phyloP scores from a whole-genome alignment of 2,888 invertebrate species.

The Leptopterna dolabrata region DNA sequence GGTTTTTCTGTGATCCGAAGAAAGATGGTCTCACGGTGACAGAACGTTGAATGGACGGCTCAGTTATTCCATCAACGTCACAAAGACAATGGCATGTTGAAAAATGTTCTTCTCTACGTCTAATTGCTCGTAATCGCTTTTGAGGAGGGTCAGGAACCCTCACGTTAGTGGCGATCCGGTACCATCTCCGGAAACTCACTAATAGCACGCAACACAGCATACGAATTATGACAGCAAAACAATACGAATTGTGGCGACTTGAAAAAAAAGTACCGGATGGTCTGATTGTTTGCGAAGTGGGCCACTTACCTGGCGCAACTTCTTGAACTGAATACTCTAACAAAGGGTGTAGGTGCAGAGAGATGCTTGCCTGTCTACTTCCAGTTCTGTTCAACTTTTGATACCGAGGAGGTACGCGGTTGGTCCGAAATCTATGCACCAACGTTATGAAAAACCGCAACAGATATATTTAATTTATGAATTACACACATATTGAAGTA shows the following conservation, averaged over 20 bases:
- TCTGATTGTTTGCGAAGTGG: neutral
- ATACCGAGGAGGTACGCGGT: too few species aligned
- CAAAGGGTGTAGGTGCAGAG: too few species aligned
- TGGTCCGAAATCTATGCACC: too few species aligned
- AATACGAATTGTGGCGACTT: neutral
- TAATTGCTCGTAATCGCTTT: neutral
- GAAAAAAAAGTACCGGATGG: neutral
- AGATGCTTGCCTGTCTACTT: too few species aligned
- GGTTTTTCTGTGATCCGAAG: too few species aligned
- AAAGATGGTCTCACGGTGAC: neutral
- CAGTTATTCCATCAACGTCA: neutral
- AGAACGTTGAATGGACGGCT: neutral
- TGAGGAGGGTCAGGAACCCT: neutral
- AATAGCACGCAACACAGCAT: neutral
- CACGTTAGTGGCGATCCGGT: neutral
- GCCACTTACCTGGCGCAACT: neutral
- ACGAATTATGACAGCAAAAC: neutral
- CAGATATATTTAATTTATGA: too few species aligned
- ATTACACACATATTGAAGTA: too few species aligned
- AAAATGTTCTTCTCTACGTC: neutral
- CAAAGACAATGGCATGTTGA: neutral
- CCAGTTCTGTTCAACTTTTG: too few species aligned
- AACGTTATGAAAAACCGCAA: too few species aligned
- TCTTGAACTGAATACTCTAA: too few species aligned
- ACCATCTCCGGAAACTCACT: neutral